Base-by-base conservation (phyloP, 92 coral and sea anemone species). In the Bergia sp. region DNA sequence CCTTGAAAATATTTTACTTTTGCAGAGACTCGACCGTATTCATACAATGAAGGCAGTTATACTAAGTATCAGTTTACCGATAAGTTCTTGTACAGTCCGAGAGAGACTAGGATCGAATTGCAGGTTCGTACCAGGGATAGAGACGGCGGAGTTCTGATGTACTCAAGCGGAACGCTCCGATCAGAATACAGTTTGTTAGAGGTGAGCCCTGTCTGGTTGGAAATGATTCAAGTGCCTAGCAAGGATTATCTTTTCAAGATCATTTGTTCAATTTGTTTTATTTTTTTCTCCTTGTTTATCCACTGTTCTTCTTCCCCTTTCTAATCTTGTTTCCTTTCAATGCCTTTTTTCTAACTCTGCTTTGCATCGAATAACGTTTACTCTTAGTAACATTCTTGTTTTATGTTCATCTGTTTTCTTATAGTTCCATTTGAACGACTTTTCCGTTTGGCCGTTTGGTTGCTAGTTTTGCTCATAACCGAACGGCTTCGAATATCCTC, bases 71-170 rank as follows among this genome's bases (percentile, higher is more conserved):
- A 93, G 72, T 93, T 94, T 58, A 64, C 89, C 49, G 77, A 72
- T 61, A 45, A 76, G 83, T 95, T 93, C 86, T 15, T 66, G 37
- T 95, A 95, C 89, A 94, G 93, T 84, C 96, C 96, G 89, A 92
- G 95, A 69, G 95, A 95, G 80, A 95, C 97, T 72, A 91, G 87
- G 82, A 94, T 96, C 86, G 93, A 94, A 69, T 78, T 96, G 87
- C 95, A 92, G 86, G 76, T 96, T 58, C 92, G 99, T 65, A 96
- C 98, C 44, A 94, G 99, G 79, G 99, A 96, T 84, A 44, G 88
- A 40, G 92, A 94, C 78, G 99, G 99, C 0, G 99, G 99, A 38
- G 88, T 92, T 20, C 91, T 96, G 91, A 82, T 96, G 87, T 85
- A 80, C 89, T 94, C 93, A 61, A 82, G 86, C 16, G 96, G 96